These are phyloP conservation scores for Muscicapa adusta DNA, from an alignment of 2,113 vertebrate genomes.

Conservation along the genomic window DNA sequence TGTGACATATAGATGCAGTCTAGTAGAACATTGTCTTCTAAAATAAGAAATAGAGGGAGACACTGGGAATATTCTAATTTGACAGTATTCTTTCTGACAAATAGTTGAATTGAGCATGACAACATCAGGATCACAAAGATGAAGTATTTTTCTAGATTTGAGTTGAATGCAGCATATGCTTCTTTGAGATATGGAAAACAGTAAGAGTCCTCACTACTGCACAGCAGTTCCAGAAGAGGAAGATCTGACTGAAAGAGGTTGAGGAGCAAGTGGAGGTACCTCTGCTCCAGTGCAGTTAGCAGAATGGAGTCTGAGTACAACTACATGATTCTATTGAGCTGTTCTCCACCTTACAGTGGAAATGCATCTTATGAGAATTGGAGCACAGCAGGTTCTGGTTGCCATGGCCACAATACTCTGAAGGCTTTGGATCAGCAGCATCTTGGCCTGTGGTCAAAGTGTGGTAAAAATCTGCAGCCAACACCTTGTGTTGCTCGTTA, in stretches of 20 bases:
- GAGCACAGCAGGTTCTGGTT: background rate
- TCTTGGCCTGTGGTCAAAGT: background rate
- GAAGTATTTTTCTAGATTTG: background rate
- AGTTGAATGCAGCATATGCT: background rate
- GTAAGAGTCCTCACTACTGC: background rate
- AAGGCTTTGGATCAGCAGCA: background rate
- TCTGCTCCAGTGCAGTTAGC: background rate
- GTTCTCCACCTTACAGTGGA: background rate
- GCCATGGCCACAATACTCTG: background rate
- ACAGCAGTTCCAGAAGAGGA: background rate
- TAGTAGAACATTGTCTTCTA: background rate
- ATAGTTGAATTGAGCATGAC: background rate
- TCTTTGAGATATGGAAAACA: background rate
- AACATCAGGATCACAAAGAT: background rate
- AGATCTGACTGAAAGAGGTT: background rate
- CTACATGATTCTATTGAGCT: background rate
- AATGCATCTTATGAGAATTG: background rate
- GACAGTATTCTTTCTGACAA: background rate
- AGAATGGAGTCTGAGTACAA: background rate
- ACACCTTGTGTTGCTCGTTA: background rate
- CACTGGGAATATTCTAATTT: background rate
- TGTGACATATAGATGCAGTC: background rate
- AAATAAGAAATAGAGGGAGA: background rate
- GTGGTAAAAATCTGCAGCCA: background rate
- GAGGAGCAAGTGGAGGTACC: background rate